These are phyloP conservation scores for Rostratula benghalensis DNA, from an alignment of 2,113 vertebrate species.

Conservation along the genomic window DNA sequence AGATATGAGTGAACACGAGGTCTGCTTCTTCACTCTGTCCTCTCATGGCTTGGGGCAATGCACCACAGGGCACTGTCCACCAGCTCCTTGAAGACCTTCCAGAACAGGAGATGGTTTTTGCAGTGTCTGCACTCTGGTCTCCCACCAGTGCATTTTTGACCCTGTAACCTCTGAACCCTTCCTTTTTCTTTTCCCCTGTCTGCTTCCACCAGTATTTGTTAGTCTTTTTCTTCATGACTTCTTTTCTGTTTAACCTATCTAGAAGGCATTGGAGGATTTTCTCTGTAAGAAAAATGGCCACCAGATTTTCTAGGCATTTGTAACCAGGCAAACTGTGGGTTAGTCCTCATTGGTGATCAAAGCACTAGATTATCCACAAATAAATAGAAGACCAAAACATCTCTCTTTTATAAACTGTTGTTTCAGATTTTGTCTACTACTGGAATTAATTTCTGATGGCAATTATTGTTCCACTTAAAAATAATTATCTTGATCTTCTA, in stretches of 20 bases:
- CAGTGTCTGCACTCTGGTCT: not conserved
- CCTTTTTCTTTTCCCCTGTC: too few species aligned
- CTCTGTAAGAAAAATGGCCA: not conserved
- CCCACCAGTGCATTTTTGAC: not conserved
- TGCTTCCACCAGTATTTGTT: not conserved
- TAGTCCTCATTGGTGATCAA: not conserved
- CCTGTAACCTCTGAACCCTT: not conserved
- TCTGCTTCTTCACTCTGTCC: not conserved
- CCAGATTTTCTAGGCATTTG: not conserved
- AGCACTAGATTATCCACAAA: not conserved
- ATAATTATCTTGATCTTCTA: slow-evolving; percentile 30
- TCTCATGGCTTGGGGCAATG: rapidly evolving
- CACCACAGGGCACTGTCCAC: rapidly evolving
- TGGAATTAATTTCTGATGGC: slow-evolving; percentile 28
- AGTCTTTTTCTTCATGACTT: not conserved
- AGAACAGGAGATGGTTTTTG: not conserved
- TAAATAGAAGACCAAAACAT: not conserved
- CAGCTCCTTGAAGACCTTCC: not conserved
- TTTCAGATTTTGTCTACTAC: slow-evolving; percentile 3
- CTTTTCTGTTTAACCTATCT: not conserved
- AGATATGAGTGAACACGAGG: rapidly evolving
- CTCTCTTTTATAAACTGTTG: not conserved
- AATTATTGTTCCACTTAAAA: slow-evolving; percentile 27
- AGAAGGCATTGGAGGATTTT: not conserved
- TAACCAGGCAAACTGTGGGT: not conserved